phyloP scores from a whole-genome alignment of 2,113 vertebrate species.

The Acanthisitta chloris region DNA sequence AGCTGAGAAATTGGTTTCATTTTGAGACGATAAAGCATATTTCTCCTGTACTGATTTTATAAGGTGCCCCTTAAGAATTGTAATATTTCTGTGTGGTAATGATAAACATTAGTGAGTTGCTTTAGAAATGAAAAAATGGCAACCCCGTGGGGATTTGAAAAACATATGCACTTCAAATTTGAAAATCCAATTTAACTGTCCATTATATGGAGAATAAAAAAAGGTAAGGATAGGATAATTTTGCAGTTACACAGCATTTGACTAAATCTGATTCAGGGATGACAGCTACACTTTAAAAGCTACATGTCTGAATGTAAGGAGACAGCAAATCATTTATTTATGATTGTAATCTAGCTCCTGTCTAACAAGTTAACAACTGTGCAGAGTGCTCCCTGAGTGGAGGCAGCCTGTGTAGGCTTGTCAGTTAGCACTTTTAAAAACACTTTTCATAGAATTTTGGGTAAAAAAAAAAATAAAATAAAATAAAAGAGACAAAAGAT shows the following conservation, averaged over 20 bases:
- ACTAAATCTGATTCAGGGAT: conserved; percentile 80
- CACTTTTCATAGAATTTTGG: conserved; percentile 55
- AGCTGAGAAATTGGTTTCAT: conserved; percentile 78
- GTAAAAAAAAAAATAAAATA: neutral
- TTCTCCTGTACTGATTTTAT: conserved; percentile 71
- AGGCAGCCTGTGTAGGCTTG: conserved; percentile 67
- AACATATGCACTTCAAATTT: conserved; percentile 82
- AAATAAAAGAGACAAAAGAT: conserved; percentile 67
- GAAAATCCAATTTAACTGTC: conserved; percentile 86
- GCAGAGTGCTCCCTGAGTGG: conserved; percentile 60
- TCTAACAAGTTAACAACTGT: conserved; percentile 79
- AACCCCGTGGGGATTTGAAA: conserved; percentile 78
- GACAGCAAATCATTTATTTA: conserved; percentile 87
- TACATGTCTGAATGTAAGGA: conserved; percentile 79
- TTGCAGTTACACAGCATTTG: conserved; percentile 83
- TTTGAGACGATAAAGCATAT: conserved; percentile 72
- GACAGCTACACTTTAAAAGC: conserved; percentile 84
- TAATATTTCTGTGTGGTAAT: conserved; percentile 76
- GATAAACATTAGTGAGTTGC: conserved; percentile 82
- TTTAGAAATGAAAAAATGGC: conserved; percentile 82
- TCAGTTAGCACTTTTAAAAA: conserved; percentile 67
- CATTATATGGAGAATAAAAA: conserved; percentile 81
- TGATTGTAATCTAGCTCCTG: conserved; percentile 83
- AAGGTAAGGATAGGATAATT: conserved; percentile 83
- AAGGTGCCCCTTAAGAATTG: conserved; percentile 79